Evolutionary conservation across 2,888 invertebrate genomes (phyloP).

Genomic region (Thysanoteuthis rhombus): DNA sequence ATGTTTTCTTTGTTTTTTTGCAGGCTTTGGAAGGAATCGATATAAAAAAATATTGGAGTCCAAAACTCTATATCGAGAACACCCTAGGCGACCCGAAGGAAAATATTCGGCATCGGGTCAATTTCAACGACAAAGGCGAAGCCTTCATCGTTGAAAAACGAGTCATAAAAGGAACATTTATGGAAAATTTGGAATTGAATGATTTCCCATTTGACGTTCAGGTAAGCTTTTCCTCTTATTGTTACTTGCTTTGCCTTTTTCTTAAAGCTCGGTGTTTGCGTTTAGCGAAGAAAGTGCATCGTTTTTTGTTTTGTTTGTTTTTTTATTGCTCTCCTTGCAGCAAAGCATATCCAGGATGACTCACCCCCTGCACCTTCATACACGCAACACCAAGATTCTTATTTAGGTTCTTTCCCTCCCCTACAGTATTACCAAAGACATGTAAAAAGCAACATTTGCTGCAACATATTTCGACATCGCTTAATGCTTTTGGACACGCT

Average conservation of each 20-base stretch:
- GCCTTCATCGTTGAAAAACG: slow-evolving; percentile 61
- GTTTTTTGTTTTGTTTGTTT: no score
- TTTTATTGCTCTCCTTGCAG: no score
- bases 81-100: slow-evolving; percentile 63
- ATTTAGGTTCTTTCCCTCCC: no score
- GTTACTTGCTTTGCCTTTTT: neutral
- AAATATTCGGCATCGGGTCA: slow-evolving; percentile 52
- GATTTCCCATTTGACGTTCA: slow-evolving; percentile 67
- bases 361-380: no score
- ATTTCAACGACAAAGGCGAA: slow-evolving; percentile 58
- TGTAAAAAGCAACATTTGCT: no score
- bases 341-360: no score
- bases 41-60: slow-evolving; percentile 59
- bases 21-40: slow-evolving; percentile 48
- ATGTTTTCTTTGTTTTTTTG: slow-evolving; percentile 16
- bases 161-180: slow-evolving; percentile 63
- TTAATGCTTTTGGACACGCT: no score
- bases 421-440: no score
- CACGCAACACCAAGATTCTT: no score
- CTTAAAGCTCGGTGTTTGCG: neutral
- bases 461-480: no score
- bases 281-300: no score
- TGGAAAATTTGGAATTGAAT: slow-evolving; percentile 64
- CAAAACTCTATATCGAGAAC: slow-evolving; percentile 63
- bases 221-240: slow-evolving; percentile 44